These are phyloP conservation scores for Aselliscus stoliczkanus DNA, from an alignment of 2,797 vertebrate genomes.

Conservation along the genomic window DNA sequence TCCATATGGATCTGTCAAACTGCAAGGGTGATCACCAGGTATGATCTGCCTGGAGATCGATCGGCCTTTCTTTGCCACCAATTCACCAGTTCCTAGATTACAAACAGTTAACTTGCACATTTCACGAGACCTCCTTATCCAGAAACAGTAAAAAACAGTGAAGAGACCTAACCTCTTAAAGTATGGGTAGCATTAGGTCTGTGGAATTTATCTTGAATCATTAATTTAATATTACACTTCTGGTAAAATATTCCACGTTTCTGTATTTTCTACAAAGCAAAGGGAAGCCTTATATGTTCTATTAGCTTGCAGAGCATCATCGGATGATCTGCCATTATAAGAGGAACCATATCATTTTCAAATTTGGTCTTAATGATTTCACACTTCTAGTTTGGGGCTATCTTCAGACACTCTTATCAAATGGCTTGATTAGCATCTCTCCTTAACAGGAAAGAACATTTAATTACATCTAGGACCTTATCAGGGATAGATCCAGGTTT, in stretches of 20 bases:
- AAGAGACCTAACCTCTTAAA: background rate
- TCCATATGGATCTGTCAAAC: background rate
- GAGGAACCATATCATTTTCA: background rate
- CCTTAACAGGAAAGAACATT: background rate
- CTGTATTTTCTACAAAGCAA: background rate
- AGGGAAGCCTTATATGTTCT: background rate
- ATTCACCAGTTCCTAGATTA: background rate
- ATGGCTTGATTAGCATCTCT: background rate
- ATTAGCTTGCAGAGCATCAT: background rate
- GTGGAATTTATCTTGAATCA: background rate
- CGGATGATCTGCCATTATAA: background rate
- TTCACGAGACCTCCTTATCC: background rate
- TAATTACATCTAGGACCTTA: background rate
- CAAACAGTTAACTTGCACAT: background rate
- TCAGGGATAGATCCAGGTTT: background rate
- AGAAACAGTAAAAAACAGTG: background rate
- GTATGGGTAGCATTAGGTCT: background rate
- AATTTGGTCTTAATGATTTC: slow-evolving; percentile 12
- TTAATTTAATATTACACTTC: background rate
- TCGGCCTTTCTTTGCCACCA: background rate
- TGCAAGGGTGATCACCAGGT: background rate
- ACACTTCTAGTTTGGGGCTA: background rate
- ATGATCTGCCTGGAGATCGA: background rate
- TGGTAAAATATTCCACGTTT: background rate
- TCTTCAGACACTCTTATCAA: background rate